Percentiles rank a stretch among this genome's conserved stretches.
Evolutionary conservation across 1,140 invertebrate genomes (phyloP).

Genomic region (Metopolophium dirhodum): DNA sequence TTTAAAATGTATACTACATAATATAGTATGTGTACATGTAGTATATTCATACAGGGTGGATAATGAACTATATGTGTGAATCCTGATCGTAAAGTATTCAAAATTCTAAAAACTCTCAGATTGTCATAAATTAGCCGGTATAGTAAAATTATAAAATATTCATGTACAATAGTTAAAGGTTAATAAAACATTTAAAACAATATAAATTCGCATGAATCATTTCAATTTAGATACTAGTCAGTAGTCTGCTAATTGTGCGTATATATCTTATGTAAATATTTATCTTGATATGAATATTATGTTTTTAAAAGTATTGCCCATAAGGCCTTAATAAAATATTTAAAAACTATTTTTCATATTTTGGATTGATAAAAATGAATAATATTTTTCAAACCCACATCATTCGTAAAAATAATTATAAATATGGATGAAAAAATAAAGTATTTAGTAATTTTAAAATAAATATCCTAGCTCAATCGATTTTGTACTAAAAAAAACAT

Average conservation of each 20-base stretch:
- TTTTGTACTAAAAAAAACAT: neutral
- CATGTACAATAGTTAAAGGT: neutral
- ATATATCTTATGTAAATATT: neutral
- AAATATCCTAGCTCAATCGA: neutral
- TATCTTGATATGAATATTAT: neutral
- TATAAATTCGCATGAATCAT: neutral
- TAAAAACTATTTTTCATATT: neutral
- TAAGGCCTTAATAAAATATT: neutral
- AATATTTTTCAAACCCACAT: neutral
- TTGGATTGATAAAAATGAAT: neutral
- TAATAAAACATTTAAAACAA: neutral
- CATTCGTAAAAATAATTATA: neutral
- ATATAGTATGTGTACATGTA: neutral
- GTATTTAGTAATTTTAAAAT: neutral
- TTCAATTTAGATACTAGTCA: neutral
- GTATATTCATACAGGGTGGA: neutral
- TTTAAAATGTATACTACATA: neutral
- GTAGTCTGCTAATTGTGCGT: neutral
- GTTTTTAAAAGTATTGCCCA: neutral
- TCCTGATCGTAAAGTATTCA: neutral
- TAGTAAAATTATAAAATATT: neutral
- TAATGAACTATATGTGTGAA: neutral
- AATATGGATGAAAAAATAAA: neutral
- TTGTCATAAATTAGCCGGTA: neutral
- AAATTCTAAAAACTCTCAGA: neutral